These are phyloP conservation scores for Zaprionus camerounensis DNA, from an alignment of 1,140 invertebrate genomes.

Conservation along the genomic window DNA sequence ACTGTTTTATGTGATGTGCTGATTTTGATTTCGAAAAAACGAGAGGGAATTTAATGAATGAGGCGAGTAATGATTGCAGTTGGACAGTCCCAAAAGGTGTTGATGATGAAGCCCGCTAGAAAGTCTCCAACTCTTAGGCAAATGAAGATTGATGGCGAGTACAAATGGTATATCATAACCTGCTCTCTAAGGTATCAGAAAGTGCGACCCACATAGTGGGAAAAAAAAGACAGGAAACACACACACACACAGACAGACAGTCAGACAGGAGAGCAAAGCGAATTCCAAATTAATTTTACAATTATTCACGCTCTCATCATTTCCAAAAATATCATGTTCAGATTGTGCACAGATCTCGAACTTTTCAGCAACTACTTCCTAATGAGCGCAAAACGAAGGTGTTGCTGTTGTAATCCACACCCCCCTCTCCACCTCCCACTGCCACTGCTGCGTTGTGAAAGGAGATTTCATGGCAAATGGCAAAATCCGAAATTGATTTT, in stretches of 20 bases:
- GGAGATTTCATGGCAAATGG: conserved; percentile 21
- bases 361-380: conserved; percentile 6
- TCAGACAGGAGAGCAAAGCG: background rate
- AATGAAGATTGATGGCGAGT: conserved; percentile 28
- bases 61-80: conserved; percentile 12
- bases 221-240: background rate
- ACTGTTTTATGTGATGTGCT: conserved; percentile 7
- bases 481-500: conserved; percentile 68
- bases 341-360: background rate
- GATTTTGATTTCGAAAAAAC: conserved; percentile 7
- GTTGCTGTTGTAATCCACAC: background rate
- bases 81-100: conserved; percentile 15
- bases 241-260: background rate
- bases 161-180: conserved; percentile 27
- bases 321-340: conserved; percentile 4
- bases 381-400: conserved; percentile 25
- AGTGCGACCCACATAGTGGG: background rate
- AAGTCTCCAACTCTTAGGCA: conserved; percentile 7
- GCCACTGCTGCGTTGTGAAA: conserved; percentile 28
- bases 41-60: conserved; percentile 11
- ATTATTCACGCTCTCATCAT: conserved; percentile 5
- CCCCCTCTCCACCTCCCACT: background rate
- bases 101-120: conserved; percentile 1
- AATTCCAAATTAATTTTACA: conserved; percentile 4
- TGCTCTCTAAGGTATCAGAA: background rate